phyloP scores from a whole-genome alignment of 1,140 invertebrate genomes.

The Ceratosolen fusciceps region DNA sequence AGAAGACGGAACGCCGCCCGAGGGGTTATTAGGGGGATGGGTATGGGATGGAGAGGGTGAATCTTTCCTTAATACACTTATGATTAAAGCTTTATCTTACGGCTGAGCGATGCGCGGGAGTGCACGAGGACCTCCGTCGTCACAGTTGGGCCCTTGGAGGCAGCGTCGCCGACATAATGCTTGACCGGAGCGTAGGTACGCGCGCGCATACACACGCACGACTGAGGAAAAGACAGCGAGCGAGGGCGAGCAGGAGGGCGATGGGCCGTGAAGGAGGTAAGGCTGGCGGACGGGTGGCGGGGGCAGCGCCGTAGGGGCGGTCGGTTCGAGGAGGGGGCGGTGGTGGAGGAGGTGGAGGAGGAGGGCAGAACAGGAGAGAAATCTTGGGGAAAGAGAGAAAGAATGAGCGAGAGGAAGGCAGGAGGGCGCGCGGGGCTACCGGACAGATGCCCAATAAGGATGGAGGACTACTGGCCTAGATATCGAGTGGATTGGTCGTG shows the following conservation, averaged over 20 bases:
- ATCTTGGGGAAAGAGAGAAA: neutral
- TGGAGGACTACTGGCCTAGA: constrained; percentile 51
- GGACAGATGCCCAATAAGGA: constrained; percentile 38
- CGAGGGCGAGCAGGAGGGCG: too few species aligned
- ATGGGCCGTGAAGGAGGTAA: too few species aligned
- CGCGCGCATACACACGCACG: neutral
- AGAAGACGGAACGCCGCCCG: too few species aligned
- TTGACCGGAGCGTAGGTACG: neutral
- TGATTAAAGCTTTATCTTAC: neutral
- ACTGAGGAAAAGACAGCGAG: neutral
- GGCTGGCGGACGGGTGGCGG: neutral
- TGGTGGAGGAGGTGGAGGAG: neutral
- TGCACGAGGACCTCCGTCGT: neutral
- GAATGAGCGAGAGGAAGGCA: neutral
- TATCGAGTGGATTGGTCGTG: constrained; percentile 46
- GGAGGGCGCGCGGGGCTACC: neutral
- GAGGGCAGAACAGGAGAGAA: neutral
- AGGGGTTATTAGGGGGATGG: too few species aligned
- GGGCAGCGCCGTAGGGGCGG: too few species aligned
- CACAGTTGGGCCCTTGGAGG: neutral
- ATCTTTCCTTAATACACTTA: neutral
- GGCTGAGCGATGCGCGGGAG: neutral
- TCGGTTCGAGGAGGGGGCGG: neutral
- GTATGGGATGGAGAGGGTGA: too few species aligned
- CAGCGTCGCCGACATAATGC: constrained; percentile 11